Evolutionary conservation across 1,140 invertebrate genomes (phyloP), one percentile per base, ranked within the genome.

Genomic region (Neodiprion pinetum): DNA sequence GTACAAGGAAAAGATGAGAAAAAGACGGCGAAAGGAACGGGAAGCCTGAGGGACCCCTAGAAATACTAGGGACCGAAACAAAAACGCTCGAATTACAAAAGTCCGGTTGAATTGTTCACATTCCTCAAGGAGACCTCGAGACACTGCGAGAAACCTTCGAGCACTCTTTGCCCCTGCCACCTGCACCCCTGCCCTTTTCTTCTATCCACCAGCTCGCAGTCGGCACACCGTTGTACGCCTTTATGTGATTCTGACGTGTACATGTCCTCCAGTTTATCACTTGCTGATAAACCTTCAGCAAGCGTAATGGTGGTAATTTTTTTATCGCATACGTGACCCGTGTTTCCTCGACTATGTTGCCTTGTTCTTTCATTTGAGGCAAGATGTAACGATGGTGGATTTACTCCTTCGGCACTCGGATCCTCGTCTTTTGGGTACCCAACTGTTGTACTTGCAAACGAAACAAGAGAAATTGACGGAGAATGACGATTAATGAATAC

Each of bases 71-170:
- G 12, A 47, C 28, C 21, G 67, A 23, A 69, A 69, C 67, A 69
- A 23, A 69, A 69, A 69, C 8, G 67, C 17, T 21, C 11, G 40
- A 11, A 69, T 69, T 69, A 69, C 67, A 47, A 21, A 47, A 69
- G 67, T 23, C 40, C 12, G 67, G 10, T 69, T 21, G 21, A 23
- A 69, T 69, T 47, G 67, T 69, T 14, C 40, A 7, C 67, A 69
- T 69, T 69, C 67, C 21, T 69, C 67, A 23, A 47, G 67, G 21
- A 69, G 53, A 17, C 11, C 53, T 61, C 5, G n/a, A 61, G 9
- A 9, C 53, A 61, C 53, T 61, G 53, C 53, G 3, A 61, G 53
- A 61, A 61, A 61, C 53, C 5, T 61, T 17, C n/a, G n/a, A 61
- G 53, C 53, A 17, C 53, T 0, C 11, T 61, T 3, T 17, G 53